Evolutionary conservation across 2,113 vertebrate genomes (phyloP).

Genomic region (Lagopus muta): DNA sequence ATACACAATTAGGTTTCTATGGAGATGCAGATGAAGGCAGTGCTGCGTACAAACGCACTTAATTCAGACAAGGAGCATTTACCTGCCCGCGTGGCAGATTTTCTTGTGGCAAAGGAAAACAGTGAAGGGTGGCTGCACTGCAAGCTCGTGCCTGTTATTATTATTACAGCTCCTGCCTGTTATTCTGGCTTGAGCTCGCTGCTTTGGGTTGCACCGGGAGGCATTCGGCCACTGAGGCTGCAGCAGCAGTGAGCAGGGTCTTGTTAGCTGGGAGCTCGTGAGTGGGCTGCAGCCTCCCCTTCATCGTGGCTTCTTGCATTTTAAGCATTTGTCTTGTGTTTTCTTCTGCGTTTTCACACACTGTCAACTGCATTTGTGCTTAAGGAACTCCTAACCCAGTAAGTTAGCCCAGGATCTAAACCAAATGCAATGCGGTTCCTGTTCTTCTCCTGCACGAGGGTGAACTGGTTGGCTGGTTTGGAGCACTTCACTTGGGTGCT

Average conservation of each 20-base stretch:
- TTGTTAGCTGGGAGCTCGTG: not conserved
- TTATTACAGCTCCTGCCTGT: not conserved
- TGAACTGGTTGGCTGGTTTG: not conserved
- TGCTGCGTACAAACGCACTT: not conserved
- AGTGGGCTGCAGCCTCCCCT: not conserved
- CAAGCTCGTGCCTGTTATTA: not conserved
- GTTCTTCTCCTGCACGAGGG: not conserved
- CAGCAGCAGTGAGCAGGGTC: not conserved
- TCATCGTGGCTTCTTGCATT: not conserved
- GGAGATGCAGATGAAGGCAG: constrained; percentile 24
- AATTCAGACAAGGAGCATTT: not conserved
- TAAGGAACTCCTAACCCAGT: not conserved
- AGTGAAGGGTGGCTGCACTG: not conserved
- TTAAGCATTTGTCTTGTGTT: not conserved
- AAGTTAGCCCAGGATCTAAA: not conserved
- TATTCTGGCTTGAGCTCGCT: not conserved
- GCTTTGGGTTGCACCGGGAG: rapidly evolving
- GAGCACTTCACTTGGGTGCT: not conserved
- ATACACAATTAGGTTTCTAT: not conserved
- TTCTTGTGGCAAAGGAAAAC: not conserved
- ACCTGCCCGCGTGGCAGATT: not conserved
- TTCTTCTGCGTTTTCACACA: rapidly evolving
- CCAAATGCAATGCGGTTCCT: rapidly evolving
- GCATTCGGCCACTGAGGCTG: not conserved
- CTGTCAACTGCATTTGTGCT: not conserved